Base-by-base conservation (phyloP, 2,888 invertebrate species). In the Parelbella ahira region DNA sequence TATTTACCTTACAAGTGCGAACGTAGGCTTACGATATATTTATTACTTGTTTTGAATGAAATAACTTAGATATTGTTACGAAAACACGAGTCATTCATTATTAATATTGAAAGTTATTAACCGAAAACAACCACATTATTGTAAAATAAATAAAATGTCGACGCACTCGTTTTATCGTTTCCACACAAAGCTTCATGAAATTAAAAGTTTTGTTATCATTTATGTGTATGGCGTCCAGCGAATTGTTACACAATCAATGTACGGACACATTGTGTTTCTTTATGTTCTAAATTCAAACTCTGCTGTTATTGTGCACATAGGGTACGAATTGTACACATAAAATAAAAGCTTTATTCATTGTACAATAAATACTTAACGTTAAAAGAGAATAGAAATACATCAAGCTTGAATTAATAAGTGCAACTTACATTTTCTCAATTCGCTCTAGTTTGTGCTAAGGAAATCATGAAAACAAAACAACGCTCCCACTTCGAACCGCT, bases 401-500 rank as follows among this genome's bases (percentile, higher is more conserved):
- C n/a, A n/a, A n/a, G n/a, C n/a, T n/a, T n/a, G n/a, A n/a, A n/a
- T n/a, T n/a, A n/a, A n/a, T n/a, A n/a, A n/a, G n/a, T n/a, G n/a
- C n/a, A 53, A 79, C 83, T 86, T 76, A 84, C 86, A 66, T 71
- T 75, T 68, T 64, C 63, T 71, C 52, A 69, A 63, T 73, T 71
- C 66, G 69, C 72, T 74, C 70, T 68, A 72, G 56, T 69, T 53
- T 63, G 61, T 66, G 60, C 68, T 71, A 71, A 72, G 74, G 73
- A 76, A 77, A 80, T 63, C 65, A 69, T 71, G 70, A 76, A 78
- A 83, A 75, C 77, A 77, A 77, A 81, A 76, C 73, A 77, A 75
- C 61, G 63, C 68, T 68, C 62, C 63, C 63, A 59, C 57, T 60
- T 66, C 69, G 60, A 63, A 58, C 63, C 59, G 68, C 73, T 77